A percentile compares a stretch with the other conserved stretches of the same genome.
Evolutionary conservation across 1,140 invertebrate species (phyloP).

Genomic region (Hormaphis cornu): DNA sequence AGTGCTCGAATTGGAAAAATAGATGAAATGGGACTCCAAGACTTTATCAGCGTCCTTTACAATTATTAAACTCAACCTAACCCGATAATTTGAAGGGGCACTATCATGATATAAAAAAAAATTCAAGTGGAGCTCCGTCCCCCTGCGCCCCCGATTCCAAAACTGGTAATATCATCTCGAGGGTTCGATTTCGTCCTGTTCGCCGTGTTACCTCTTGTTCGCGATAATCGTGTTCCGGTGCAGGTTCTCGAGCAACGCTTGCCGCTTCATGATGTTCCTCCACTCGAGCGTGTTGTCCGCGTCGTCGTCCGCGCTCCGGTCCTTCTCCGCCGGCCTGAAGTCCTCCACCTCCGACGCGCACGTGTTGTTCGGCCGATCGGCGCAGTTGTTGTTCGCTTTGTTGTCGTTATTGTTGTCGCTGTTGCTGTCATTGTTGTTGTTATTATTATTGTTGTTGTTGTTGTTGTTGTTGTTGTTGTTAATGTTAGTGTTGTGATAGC

Average conservation of each 20-base stretch:
- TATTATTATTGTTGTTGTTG: neutral
- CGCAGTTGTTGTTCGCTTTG: neutral
- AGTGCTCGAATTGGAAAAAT: no score
- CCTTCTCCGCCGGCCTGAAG: neutral
- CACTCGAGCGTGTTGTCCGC: conserved; percentile 35
- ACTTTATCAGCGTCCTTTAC: no score
- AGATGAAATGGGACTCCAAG: no score
- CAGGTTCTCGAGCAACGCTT: conserved; percentile 32
- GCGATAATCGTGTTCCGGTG: conserved; percentile 18
- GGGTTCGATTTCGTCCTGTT: no score
- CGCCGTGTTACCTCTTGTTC: conserved; percentile 16
- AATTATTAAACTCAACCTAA: no score
- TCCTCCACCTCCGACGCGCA: conserved; percentile 5
- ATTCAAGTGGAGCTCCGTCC: no score
- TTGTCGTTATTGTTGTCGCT: conserved; percentile 4
- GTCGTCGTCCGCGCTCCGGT: conserved; percentile 13
- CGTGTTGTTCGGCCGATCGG: neutral
- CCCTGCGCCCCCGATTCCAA: no score
- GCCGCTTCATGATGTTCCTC: conserved; percentile 36
- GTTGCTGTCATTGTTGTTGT: neutral
- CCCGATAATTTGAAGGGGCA: no score
- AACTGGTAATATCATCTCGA: no score
- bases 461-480: conserved; percentile 5
- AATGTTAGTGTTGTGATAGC: neutral
- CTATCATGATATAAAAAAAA: no score